Base-by-base conservation (phyloP, 2,113 vertebrate species). In the Prochilodus magdalenae region DNA sequence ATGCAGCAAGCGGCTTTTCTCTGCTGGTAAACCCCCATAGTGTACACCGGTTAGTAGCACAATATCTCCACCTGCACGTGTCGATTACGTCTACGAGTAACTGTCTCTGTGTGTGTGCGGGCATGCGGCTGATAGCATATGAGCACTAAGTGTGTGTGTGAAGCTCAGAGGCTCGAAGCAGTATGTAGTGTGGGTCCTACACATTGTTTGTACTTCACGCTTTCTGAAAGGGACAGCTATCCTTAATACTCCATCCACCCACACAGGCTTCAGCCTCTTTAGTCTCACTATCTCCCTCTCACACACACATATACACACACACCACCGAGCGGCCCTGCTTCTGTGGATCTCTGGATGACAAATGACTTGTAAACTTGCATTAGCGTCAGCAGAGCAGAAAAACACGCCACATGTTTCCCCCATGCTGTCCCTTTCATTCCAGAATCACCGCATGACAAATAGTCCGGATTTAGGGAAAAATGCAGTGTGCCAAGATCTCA, bases 331-430 rank as follows among this genome's bases (percentile, higher is more conserved):
- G 27, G 72, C 77, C 63, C 62, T 66, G 30, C 60, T 79, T 82
- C 79, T 82, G 27, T 86, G 65, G 81, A 87, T 89, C 84, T 76
- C 72, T 29, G 57, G 70, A 76, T 90, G 89, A 90, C 85, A 92
- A 91, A 92, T 90, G 88, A 89, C 90, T 89, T 89, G 89, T 88
- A 91, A 90, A 90, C 77, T 88, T 90, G 87, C 87, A 89, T 93
- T 91, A 91, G 77, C 71, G 59, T 90, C 89, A 90, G 84, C 80
- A 83, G 81, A 84, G 83, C 70, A 76, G 71, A 77, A 85, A 81
- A 79, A 66, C 84, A 82, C 69, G 16, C 36, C 82, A 83, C 75
- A 77, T 77, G 71, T 83, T 81, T 79, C 77, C 83, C 84, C 86
- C 75, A 80, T 81, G 83, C 82, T 74, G 86, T 84, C 86, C 76